Percentiles rank a stretch among this genome's conserved stretches.
Evolutionary conservation across 2,888 invertebrate genomes (phyloP).

Genomic region (Nycteola revayana): DNA sequence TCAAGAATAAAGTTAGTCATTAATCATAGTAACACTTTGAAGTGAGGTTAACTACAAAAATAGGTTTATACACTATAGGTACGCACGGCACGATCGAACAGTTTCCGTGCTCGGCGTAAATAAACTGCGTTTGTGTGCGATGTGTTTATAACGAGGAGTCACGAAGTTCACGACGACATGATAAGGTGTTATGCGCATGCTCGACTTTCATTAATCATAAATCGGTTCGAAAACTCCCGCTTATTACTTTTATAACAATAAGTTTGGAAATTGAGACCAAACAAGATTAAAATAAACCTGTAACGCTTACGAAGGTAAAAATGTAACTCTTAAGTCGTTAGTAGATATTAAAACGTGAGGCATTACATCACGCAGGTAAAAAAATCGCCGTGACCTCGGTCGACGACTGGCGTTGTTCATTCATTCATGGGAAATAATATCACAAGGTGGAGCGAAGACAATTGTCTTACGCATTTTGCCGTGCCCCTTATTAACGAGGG

Average conservation of each 20-base stretch:
- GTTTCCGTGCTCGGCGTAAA: slow-evolving; percentile 53
- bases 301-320: slow-evolving; percentile 28
- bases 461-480: slow-evolving; percentile 39
- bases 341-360: slow-evolving; percentile 37
- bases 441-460: slow-evolving; percentile 55
- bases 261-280: slow-evolving; percentile 4
- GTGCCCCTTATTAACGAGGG: slow-evolving; percentile 19
- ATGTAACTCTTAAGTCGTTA: slow-evolving; percentile 47
- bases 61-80: slow-evolving; percentile 42
- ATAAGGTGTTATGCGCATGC: slow-evolving; percentile 50
- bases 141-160: slow-evolving; percentile 26
- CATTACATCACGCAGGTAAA: slow-evolving; percentile 71
- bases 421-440: slow-evolving; percentile 72
- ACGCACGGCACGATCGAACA: slow-evolving; percentile 40
- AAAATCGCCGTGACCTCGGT: slow-evolving; percentile 71
- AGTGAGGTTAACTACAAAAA: slow-evolving; percentile 74
- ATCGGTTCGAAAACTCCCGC: slow-evolving; percentile 42
- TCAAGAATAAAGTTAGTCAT: slow-evolving; percentile 14
- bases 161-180: slow-evolving; percentile 42
- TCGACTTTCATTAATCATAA: slow-evolving; percentile 28
- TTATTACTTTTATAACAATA: slow-evolving; percentile 11
- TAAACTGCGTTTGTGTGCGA: slow-evolving; percentile 52
- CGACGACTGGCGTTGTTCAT: slow-evolving; percentile 50
- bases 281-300: slow-evolving; percentile 9
- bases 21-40: slow-evolving; percentile 52